Conservation (phyloP, 2,113 vertebrate species). For the Daboia siamensis region DNA sequence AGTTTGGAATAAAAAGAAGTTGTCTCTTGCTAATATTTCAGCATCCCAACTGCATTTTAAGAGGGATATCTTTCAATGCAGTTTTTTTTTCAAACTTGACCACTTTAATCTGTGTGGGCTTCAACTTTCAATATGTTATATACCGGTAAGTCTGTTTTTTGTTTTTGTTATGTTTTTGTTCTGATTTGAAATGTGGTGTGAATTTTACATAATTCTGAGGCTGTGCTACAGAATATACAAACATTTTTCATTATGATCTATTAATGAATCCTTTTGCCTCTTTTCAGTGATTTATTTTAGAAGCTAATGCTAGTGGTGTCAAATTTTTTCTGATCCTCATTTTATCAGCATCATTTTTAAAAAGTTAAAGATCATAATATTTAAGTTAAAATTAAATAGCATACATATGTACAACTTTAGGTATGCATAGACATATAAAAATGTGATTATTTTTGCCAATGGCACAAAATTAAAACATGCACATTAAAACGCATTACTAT, state of each 20-base stretch:
- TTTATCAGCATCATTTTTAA: not conserved
- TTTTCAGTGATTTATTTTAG: not conserved
- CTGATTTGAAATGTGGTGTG: not conserved
- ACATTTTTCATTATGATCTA: not conserved
- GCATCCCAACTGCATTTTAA: not conserved
- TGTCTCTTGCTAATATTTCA: not conserved
- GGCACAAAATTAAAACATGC: not conserved
- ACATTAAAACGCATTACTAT: not conserved
- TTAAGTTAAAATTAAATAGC: not conserved
- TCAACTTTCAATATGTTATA: not conserved
- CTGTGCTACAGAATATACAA: not conserved
- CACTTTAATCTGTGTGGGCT: not conserved
- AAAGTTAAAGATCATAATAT: not conserved
- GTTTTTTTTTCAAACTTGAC: not conserved
- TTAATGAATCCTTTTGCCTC: not conserved
- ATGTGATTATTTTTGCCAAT: not conserved
- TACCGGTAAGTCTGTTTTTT: not conserved
- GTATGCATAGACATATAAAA: not conserved
- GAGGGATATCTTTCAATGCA: not conserved
- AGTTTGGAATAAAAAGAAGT: not conserved
- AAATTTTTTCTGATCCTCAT: not conserved
- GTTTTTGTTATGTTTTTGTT: not conserved
- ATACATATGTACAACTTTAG: not conserved
- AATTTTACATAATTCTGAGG: not conserved
- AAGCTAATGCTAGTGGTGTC: too few species aligned